Conservation (phyloP, 1,140 invertebrate genomes). For the Philotrypesis tridentata region DNA sequence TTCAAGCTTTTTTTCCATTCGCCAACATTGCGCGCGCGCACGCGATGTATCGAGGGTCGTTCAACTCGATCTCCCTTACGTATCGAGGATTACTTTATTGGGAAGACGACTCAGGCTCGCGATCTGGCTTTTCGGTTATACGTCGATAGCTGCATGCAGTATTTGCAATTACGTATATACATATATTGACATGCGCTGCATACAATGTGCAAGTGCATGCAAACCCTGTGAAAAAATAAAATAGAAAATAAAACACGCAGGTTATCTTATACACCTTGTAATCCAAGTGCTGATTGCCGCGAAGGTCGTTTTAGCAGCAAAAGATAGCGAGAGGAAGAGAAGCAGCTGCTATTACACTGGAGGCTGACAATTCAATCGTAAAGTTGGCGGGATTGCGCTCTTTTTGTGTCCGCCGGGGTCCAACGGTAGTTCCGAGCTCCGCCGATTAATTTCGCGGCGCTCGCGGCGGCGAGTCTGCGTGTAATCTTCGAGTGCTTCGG, state of each 20-base stretch:
- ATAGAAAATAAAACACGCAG: too few relatives aligned
- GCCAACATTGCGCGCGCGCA: too few relatives aligned
- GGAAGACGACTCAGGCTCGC: too few relatives aligned
- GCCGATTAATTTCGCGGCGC: background rate
- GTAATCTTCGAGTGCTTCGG: background rate
- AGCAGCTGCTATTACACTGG: background rate
- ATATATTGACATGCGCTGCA: too few relatives aligned
- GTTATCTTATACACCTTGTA: background rate
- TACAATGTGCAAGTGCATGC: too few relatives aligned
- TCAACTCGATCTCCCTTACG: background rate
- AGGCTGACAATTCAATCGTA: conserved; percentile 40
- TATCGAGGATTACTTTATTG: background rate
- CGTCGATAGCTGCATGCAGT: too few relatives aligned
- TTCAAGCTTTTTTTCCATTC: background rate
- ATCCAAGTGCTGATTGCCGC: background rate
- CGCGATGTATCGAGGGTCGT: background rate
- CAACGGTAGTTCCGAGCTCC: background rate
- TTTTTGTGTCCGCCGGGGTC: background rate
- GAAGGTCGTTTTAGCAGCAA: background rate
- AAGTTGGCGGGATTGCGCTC: background rate
- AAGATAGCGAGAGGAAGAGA: background rate
- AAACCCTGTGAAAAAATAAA: too few relatives aligned
- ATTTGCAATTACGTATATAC: too few relatives aligned
- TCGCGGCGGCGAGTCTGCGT: background rate
- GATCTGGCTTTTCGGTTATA: too few relatives aligned